Evolutionary conservation across 2,797 vertebrate species (phyloP).

Genomic region (Crypturellus tataupa): DNA sequence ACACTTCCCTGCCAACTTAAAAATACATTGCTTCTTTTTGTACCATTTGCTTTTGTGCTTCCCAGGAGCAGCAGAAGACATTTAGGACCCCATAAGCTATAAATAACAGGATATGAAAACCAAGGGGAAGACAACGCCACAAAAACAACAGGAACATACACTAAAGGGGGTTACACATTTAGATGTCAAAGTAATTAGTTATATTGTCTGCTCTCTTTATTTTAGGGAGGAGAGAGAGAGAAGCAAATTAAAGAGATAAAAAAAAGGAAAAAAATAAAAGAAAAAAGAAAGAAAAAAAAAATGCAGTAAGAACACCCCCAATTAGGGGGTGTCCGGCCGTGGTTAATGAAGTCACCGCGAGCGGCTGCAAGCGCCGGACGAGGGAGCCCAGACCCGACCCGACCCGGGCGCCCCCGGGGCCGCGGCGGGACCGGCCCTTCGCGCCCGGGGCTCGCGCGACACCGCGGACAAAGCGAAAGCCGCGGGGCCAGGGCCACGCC

Average conservation of each 20-base stretch:
- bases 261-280: neutral
- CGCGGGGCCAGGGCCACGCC: neutral
- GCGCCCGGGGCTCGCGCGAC: no score
- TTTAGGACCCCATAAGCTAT: neutral
- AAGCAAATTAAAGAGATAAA: neutral
- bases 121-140: neutral
- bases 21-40: neutral
- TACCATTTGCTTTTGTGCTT: neutral
- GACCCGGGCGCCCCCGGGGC: no score
- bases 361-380: neutral
- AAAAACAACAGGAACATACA: neutral
- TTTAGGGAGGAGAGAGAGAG: neutral
- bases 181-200: neutral
- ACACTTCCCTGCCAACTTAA: slow-evolving; percentile 29
- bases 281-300: neutral
- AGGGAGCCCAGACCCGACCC: neutral
- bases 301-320: neutral
- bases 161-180: neutral
- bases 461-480: slow-evolving; percentile 12
- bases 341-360: neutral
- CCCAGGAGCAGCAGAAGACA: neutral
- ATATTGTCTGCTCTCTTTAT: neutral
- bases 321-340: neutral
- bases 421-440: no score
- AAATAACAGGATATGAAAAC: slow-evolving; percentile 5